Percentiles rank a stretch among this genome's conserved stretches.
These are phyloP conservation scores for Thunnus maccoyii DNA, from an alignment of 2,113 vertebrate species.

Conservation along the genomic window DNA sequence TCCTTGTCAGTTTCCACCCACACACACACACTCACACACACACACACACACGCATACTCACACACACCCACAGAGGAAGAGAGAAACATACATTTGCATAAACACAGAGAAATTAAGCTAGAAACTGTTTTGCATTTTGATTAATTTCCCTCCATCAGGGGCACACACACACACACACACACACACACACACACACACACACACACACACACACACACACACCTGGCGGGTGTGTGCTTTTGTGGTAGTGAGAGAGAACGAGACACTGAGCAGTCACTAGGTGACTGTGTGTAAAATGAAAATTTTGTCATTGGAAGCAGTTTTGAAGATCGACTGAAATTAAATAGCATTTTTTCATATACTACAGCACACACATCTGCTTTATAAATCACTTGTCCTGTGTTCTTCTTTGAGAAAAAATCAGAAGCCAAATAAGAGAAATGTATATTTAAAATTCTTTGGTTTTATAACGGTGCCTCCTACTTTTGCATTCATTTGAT, in stretches of 20 bases:
- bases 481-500: too few species aligned
- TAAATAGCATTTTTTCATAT: too few species aligned
- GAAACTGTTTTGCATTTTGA: conserved; percentile 83
- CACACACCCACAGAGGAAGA: conserved; percentile 1
- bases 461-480: too few species aligned
- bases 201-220: conserved; percentile 50
- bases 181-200: conserved; percentile 35
- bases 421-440: too few species aligned
- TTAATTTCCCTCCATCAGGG: conserved; percentile 69
- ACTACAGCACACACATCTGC: too few species aligned
- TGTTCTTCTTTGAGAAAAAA: too few species aligned
- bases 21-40: conserved; percentile 25
- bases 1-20: conserved; percentile 60
- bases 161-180: conserved; percentile 49
- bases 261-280: not conserved
- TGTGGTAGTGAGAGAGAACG: conserved; percentile 16
- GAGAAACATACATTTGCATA: conserved; percentile 75
- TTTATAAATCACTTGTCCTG: too few species aligned
- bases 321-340: not conserved
- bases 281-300: not conserved
- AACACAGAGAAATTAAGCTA: conserved; percentile 79
- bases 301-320: not conserved
- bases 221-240: conserved; percentile 49
- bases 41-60: conserved; percentile 7
- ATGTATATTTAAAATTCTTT: too few species aligned